Evolutionary conservation across 2,888 invertebrate genomes (phyloP).

Genomic region (Protodeltote pygarga): DNA sequence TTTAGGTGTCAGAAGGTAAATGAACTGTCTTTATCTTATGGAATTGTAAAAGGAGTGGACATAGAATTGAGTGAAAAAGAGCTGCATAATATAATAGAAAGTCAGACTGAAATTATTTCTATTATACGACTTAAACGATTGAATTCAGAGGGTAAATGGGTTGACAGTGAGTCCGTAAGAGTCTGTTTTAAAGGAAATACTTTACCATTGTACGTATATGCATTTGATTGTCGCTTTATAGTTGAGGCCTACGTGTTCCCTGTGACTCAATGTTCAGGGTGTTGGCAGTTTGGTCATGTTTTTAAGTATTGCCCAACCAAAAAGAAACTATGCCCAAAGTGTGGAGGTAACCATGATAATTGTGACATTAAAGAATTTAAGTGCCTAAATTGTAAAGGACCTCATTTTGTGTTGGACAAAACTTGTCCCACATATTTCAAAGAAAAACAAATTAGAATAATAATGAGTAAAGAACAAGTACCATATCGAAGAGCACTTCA

Average conservation of each 20-base stretch:
- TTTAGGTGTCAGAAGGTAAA: slow-evolving; percentile 2
- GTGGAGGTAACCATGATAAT: slow-evolving; percentile 1
- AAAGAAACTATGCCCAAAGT: slow-evolving; percentile 5
- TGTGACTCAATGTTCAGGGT: slow-evolving; percentile 2
- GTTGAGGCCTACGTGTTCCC: slow-evolving; percentile 1
- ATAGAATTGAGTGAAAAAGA: not conserved
- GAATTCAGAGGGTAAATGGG: slow-evolving; percentile 4
- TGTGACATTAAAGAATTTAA: not conserved
- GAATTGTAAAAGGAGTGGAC: slow-evolving; percentile 5
- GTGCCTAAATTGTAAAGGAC: slow-evolving; percentile 2
- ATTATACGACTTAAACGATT: not conserved
- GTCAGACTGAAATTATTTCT: slow-evolving; percentile 1
- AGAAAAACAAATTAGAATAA: slow-evolving; percentile 4
- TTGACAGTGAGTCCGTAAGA: slow-evolving; percentile 1
- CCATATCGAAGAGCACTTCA: slow-evolving; percentile 1
- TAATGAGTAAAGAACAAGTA: slow-evolving; percentile 1
- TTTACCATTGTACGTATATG: not conserved
- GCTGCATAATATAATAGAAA: not conserved
- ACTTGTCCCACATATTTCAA: not conserved
- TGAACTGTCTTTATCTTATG: slow-evolving; percentile 2
- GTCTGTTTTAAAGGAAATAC: not conserved
- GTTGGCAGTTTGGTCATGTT: slow-evolving; percentile 6
- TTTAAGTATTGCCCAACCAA: slow-evolving; percentile 1
- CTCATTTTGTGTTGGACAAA: slow-evolving; percentile 1
- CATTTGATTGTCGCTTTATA: slow-evolving; percentile 1